phyloP scores from a whole-genome alignment of 2,888 invertebrate species.

The Polylopha cassiicola region DNA sequence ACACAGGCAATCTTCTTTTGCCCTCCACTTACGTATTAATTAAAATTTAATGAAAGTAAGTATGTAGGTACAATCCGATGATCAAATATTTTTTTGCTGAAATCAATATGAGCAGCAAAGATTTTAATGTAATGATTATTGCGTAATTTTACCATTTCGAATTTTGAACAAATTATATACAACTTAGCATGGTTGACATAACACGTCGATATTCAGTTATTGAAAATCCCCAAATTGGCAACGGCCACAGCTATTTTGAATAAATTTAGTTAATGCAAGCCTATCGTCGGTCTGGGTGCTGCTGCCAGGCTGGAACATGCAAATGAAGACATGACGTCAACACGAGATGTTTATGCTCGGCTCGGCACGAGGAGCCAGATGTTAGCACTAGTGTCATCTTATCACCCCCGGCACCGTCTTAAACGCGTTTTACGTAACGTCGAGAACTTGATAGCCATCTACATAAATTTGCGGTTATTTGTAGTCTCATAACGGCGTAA shows the following conservation, averaged over 20 bases:
- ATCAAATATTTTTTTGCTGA: no score
- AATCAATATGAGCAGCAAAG: no score
- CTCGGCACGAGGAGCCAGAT: constrained; percentile 47
- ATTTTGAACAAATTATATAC: no score
- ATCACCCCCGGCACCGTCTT: constrained; percentile 54
- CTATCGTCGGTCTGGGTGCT: constrained; percentile 48
- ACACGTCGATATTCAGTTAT: no score
- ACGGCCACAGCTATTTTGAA: constrained; percentile 36
- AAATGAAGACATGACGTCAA: constrained; percentile 67
- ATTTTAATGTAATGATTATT: no score
- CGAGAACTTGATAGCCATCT: constrained; percentile 63
- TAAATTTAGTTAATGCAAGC: constrained; percentile 52
- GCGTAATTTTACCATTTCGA: no score
- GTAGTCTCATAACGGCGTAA: constrained; percentile 62
- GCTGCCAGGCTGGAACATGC: constrained; percentile 52
- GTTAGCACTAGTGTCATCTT: constrained; percentile 60
- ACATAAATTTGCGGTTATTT: constrained; percentile 71
- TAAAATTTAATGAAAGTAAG: no score
- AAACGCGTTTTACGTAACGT: constrained; percentile 64
- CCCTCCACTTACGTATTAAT: no score
- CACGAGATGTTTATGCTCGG: constrained; percentile 56
- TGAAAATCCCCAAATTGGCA: constrained; percentile 7
- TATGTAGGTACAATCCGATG: no score
- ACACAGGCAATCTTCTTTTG: no score
- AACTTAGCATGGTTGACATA: no score